A percentile compares a stretch with the other conserved stretches of the same genome.
Evolutionary conservation across 2,113 vertebrate species (phyloP).

Genomic region (Lota lota): DNA sequence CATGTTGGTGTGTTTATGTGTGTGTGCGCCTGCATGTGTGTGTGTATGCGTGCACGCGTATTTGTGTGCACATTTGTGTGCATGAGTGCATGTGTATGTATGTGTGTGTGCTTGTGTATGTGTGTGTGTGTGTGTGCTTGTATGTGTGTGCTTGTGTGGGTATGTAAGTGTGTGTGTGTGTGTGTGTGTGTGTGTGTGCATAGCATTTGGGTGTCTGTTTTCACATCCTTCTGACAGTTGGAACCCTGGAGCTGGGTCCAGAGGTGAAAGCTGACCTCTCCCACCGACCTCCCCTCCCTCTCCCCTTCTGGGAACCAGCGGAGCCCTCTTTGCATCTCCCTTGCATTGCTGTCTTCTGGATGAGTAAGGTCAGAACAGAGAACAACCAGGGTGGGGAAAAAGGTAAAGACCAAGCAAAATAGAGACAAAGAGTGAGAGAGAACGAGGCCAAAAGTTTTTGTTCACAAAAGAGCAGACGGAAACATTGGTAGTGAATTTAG

Average conservation of each 20-base stretch:
- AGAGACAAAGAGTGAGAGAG: conserved; percentile 2
- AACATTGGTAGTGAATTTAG: background rate
- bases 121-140: background rate
- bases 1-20: background rate
- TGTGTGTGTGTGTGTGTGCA: background rate
- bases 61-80: background rate
- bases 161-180: background rate
- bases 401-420: background rate
- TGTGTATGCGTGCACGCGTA: background rate
- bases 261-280: background rate
- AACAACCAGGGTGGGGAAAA: no score
- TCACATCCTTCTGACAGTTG: background rate
- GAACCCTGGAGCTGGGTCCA: background rate
- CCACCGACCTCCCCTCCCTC: background rate
- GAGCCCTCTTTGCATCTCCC: no score
- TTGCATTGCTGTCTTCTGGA: background rate
- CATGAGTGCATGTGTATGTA: conserved; percentile 4
- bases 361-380: background rate
- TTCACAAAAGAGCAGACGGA: conserved; percentile 2
- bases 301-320: background rate
- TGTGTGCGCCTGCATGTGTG: background rate
- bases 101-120: conserved; percentile 12
- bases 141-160: conserved; percentile 28
- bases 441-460: background rate
- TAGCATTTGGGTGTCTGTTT: background rate